These are phyloP conservation scores for Hybognathus amarus DNA, from an alignment of 2,797 vertebrate genomes.

Conservation along the genomic window DNA sequence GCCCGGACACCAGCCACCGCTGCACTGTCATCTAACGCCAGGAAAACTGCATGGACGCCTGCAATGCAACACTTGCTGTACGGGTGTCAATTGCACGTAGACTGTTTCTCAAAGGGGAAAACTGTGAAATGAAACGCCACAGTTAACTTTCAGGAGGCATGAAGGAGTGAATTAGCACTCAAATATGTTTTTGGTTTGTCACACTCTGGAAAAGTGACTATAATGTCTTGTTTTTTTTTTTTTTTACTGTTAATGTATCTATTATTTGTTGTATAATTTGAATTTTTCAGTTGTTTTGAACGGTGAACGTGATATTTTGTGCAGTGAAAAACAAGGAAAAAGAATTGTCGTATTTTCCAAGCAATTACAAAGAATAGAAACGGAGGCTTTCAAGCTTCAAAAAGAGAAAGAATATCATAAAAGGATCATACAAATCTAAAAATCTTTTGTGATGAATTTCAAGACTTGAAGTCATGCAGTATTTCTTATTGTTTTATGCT, in stretches of 20 bases:
- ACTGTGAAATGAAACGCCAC: conserved; percentile 17
- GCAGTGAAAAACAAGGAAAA: background rate
- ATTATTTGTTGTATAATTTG: background rate
- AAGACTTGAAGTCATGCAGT: background rate
- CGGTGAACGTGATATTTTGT: background rate
- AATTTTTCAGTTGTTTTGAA: background rate
- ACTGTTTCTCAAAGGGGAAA: conserved; percentile 39
- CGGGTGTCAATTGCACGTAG: background rate
- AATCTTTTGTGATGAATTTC: background rate
- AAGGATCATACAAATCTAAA: background rate
- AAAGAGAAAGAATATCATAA: background rate
- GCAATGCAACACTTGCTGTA: conserved; percentile 3
- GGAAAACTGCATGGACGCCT: background rate
- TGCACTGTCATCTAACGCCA: conserved; percentile 67
- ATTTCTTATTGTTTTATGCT: background rate
- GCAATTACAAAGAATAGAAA: background rate
- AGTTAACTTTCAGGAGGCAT: conserved; percentile 4
- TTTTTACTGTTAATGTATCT: conserved; percentile 4
- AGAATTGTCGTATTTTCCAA: background rate
- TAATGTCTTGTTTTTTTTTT: background rate
- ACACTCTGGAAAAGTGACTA: conserved; percentile 8
- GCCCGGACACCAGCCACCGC: conserved; percentile 67
- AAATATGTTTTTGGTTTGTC: background rate
- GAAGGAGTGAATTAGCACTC: background rate
- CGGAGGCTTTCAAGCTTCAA: background rate